A percentile compares a stretch with the other conserved stretches of the same genome.
Evolutionary conservation across 2,113 vertebrate genomes (phyloP).

Genomic region (Esox niger): DNA sequence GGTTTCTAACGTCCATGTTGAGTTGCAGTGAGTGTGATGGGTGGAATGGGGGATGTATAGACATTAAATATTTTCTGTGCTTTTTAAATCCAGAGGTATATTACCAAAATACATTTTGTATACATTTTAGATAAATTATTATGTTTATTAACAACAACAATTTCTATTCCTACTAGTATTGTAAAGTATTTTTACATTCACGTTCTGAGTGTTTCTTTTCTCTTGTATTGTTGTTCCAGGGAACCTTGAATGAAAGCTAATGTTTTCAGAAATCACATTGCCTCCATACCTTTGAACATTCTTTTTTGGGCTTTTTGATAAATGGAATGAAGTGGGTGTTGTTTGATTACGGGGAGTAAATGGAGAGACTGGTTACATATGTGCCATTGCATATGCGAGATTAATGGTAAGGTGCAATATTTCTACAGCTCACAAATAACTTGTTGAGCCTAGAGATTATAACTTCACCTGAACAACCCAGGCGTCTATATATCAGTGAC

Average conservation of each 20-base stretch:
- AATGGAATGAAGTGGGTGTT: neutral
- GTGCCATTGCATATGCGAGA: neutral
- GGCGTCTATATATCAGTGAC: no score
- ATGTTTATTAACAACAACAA: conserved; percentile 33
- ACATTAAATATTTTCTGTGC: neutral
- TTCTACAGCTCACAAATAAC: conserved; percentile 14
- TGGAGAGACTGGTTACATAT: conserved; percentile 18
- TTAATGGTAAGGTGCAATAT: conserved; percentile 47
- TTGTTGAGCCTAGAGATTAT: conserved; percentile 9
- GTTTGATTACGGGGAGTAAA: neutral
- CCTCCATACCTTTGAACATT: neutral
- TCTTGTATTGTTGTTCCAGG: neutral
- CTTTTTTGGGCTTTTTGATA: neutral
- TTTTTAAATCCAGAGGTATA: conserved; percentile 38
- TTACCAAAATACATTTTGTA: conserved; percentile 47
- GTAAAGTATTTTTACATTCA: conserved; percentile 42
- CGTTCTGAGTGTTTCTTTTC: neutral
- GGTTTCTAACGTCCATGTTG: neutral
- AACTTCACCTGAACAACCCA: conserved; percentile 21
- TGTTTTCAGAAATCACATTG: neutral
- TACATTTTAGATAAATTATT: conserved; percentile 35
- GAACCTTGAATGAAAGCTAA: neutral
- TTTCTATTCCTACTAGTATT: conserved; percentile 17
- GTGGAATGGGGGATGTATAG: conserved; percentile 37
- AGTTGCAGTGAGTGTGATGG: conserved; percentile 9